phyloP scores from a whole-genome alignment of 2,888 invertebrate genomes.

The Drosophila borealis region DNA sequence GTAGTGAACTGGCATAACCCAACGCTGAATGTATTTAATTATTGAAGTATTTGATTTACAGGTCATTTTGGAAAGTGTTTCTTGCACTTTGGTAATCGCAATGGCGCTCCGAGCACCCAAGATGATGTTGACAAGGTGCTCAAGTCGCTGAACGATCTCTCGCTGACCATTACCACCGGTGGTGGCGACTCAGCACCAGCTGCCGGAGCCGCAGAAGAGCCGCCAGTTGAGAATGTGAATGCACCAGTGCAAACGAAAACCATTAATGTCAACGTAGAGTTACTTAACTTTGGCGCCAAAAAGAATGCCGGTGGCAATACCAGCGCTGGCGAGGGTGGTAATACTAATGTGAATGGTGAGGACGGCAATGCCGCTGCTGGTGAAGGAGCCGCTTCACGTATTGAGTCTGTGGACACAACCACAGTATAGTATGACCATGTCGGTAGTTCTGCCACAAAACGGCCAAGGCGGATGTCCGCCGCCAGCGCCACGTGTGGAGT shows the following conservation, averaged over 20 bases:
- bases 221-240: constrained; percentile 50
- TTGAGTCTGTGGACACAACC: constrained; percentile 84
- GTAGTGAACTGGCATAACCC: background rate
- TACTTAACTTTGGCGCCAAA: constrained; percentile 79
- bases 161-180: constrained; percentile 77
- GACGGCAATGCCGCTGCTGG: constrained; percentile 54
- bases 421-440: constrained; percentile 84
- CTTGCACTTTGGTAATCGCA: constrained; percentile 90
- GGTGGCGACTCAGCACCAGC: constrained; percentile 51
- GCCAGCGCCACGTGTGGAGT: constrained; percentile 81
- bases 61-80: constrained; percentile 89
- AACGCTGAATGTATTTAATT: background rate
- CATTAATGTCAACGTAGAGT: constrained; percentile 82
- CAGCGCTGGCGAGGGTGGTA: constrained; percentile 68
- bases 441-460: constrained; percentile 81
- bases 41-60: constrained; percentile 68
- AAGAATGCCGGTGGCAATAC: constrained; percentile 57
- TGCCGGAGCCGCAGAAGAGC: constrained; percentile 61
- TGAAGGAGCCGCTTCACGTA: constrained; percentile 74
- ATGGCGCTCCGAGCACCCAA: constrained; percentile 84
- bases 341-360: constrained; percentile 53
- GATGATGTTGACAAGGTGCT: constrained; percentile 83
- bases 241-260: constrained; percentile 71
- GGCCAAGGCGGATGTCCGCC: constrained; percentile 80
- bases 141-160: constrained; percentile 83